Percentiles rank a stretch among this genome's conserved stretches.
Conservation (phyloP, 1,140 invertebrate species). For the Drosophila funebris region DNA sequence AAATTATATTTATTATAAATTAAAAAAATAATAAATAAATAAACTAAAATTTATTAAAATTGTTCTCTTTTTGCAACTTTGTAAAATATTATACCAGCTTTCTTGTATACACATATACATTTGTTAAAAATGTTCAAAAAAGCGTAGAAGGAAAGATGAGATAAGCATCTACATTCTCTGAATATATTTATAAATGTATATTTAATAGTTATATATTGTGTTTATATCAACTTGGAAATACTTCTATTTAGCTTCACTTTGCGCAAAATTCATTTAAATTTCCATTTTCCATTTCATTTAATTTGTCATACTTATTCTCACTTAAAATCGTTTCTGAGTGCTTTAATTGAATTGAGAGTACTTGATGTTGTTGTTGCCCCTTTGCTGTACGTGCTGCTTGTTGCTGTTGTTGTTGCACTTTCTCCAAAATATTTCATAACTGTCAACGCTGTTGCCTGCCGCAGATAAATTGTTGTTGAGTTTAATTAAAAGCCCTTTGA, state of each 20-base stretch:
- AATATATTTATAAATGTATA: not conserved
- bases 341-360: conserved; percentile 67
- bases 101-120: no score
- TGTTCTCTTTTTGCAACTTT: not conserved
- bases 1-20: not conserved
- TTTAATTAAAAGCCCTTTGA: conserved; percentile 63
- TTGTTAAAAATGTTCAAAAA: no score
- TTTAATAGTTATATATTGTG: no score
- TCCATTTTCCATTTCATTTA: conserved; percentile 50
- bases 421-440: conserved; percentile 64
- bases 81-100: not conserved
- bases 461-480: conserved; percentile 60
- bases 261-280: not conserved
- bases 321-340: conserved; percentile 38
- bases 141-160: no score
- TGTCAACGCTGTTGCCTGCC: conserved; percentile 35
- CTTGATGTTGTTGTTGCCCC: conserved; percentile 26
- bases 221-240: not conserved
- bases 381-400: conserved; percentile 12
- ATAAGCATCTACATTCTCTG: no score
- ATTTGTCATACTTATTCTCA: conserved; percentile 42
- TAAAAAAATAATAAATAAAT: not conserved
- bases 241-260: not conserved
- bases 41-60: no score
- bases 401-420: conserved; percentile 34